A percentile compares a stretch with the other conserved stretches of the same genome.
These are phyloP conservation scores for Epinotia demarniana DNA, from an alignment of 2,888 invertebrate genomes.

Conservation along the genomic window DNA sequence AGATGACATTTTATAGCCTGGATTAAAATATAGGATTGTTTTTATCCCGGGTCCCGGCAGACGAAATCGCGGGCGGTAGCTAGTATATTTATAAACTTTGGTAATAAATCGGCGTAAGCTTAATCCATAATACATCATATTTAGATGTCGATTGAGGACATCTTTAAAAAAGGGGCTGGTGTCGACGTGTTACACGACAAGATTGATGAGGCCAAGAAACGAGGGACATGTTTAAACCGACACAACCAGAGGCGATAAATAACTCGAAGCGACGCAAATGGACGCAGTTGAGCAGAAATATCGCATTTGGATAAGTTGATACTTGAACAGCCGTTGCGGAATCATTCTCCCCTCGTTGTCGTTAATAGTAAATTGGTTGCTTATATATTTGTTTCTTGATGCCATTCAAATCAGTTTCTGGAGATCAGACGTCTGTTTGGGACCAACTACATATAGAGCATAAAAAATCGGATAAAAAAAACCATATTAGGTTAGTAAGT, in stretches of 20 bases:
- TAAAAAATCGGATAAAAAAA: too few species aligned
- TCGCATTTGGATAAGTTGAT: conserved; percentile 26
- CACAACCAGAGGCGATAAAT: conserved; percentile 23
- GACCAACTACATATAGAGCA: too few species aligned
- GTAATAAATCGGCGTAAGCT: background rate
- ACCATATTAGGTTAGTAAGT: too few species aligned
- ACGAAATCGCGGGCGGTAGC: background rate
- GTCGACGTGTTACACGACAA: conserved; percentile 18
- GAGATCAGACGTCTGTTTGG: too few species aligned
- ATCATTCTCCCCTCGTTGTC: background rate
- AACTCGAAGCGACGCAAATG: conserved; percentile 9
- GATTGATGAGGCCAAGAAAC: conserved; percentile 20
- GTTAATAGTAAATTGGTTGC: too few species aligned
- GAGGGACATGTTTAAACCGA: conserved; percentile 21
- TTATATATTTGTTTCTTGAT: too few species aligned
- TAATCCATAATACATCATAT: conserved; percentile 22
- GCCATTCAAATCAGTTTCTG: too few species aligned
- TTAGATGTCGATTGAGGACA: conserved; percentile 18
- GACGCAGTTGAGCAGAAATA: conserved; percentile 21
- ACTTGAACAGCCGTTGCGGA: conserved; percentile 12
- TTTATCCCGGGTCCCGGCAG: too few species aligned
- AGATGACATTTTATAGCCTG: too few species aligned
- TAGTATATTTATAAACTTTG: background rate
- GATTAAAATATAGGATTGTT: too few species aligned
- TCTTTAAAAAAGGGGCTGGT: conserved; percentile 25